Conservation (phyloP, 2,113 vertebrate genomes). For the Platichthys flesus region DNA sequence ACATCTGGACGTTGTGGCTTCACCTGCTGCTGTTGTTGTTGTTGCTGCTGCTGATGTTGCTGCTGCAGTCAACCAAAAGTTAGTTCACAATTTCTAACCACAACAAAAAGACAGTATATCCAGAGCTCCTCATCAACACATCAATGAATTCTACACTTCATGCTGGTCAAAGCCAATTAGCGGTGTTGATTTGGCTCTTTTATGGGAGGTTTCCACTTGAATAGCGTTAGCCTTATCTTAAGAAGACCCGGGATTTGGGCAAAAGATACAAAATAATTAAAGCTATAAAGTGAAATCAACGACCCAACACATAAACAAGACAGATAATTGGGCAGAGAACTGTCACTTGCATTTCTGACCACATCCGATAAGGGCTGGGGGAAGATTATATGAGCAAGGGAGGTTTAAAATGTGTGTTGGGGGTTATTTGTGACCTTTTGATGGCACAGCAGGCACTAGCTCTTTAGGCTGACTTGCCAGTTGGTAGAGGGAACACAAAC, state of each 20-base stretch:
- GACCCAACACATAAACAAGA: conserved; percentile 21
- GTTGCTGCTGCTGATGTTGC: conserved; percentile 67
- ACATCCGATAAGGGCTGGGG: conserved; percentile 23
- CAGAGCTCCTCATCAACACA: neutral
- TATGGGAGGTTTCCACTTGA: conserved; percentile 2
- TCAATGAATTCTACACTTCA: neutral
- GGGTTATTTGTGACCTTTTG: conserved; percentile 23
- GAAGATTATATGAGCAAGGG: conserved; percentile 18
- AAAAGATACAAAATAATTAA: conserved; percentile 13
- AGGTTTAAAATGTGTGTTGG: conserved; percentile 12
- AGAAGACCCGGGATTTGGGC: neutral
- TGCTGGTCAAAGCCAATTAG: conserved; percentile 8
- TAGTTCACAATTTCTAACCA: neutral
- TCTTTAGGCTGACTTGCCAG: conserved; percentile 45
- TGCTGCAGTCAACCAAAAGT: conserved; percentile 24
- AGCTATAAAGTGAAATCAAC: conserved; percentile 3
- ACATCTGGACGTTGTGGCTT: conserved; percentile 71
- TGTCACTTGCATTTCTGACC: conserved; percentile 34
- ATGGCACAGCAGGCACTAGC: conserved; percentile 36
- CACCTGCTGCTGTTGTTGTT: conserved; percentile 66
- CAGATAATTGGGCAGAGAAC: conserved; percentile 7
- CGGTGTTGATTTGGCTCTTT: conserved; percentile 1
- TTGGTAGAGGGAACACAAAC: conserved; percentile 35
- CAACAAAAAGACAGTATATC: neutral
- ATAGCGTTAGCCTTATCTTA: conserved; percentile 25